phyloP scores from a whole-genome alignment of 2,113 vertebrate genomes.

The Indri indri region DNA sequence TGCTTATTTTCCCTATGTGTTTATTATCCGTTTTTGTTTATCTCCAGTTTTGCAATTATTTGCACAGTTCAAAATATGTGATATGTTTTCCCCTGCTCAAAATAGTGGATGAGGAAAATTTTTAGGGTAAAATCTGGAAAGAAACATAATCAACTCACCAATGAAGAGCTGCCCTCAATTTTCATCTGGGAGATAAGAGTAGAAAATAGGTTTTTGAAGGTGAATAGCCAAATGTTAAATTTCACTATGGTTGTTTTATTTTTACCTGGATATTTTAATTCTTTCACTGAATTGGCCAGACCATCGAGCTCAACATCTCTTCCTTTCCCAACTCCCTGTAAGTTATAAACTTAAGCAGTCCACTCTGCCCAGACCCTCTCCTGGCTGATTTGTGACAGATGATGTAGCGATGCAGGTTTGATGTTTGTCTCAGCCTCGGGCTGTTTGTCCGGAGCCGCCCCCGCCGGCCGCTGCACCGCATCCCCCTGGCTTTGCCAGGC shows the following conservation, averaged over 20 bases:
- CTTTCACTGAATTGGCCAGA: constrained; percentile 7
- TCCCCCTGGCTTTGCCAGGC: not conserved
- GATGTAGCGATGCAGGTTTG: not conserved
- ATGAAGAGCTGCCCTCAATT: not conserved
- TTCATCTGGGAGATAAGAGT: not conserved
- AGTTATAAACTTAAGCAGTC: not conserved
- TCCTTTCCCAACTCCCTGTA: not conserved
- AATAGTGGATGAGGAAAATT: not conserved
- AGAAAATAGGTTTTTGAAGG: not conserved
- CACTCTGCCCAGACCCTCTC: not conserved
- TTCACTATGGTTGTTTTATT: not conserved
- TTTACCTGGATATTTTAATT: not conserved
- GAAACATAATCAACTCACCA: not conserved
- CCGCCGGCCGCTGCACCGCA: not conserved
- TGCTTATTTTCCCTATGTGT: not conserved
- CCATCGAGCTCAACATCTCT: not conserved
- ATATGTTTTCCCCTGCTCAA: not conserved
- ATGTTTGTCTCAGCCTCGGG: not conserved
- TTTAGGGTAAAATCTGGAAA: not conserved
- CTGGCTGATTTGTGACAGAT: not conserved
- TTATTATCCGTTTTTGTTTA: not conserved
- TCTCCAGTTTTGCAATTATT: not conserved
- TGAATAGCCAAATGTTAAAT: not conserved
- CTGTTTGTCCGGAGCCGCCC: not conserved
- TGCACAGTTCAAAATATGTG: not conserved